phyloP scores from a whole-genome alignment of 1,140 invertebrate genomes.

The Monomorium pharaonis region DNA sequence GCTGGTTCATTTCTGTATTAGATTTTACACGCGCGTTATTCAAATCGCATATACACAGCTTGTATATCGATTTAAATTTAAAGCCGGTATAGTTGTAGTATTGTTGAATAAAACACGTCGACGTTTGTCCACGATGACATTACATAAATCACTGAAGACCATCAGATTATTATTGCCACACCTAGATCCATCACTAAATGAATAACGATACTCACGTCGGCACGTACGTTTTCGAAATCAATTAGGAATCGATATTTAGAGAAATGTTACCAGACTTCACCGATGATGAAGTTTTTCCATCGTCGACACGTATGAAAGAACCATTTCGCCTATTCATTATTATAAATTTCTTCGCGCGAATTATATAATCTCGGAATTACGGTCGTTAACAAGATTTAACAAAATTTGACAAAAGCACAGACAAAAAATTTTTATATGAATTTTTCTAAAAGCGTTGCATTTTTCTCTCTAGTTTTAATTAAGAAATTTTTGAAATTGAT shows the following conservation, averaged over 20 bases:
- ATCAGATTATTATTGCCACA: conserved; percentile 48
- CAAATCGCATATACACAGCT: neutral
- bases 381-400: neutral
- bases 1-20: neutral
- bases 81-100: neutral
- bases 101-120: neutral
- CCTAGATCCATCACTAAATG: conserved; percentile 55
- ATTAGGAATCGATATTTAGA: conserved; percentile 29
- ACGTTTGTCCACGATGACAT: neutral
- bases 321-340: neutral
- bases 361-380: conserved; percentile 8
- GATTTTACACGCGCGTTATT: neutral
- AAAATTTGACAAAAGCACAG: neutral
- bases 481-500: neutral
- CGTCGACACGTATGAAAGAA: neutral
- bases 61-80: neutral
- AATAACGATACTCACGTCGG: conserved; percentile 33
- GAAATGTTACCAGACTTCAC: neutral
- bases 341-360: neutral
- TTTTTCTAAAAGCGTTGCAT: neutral
- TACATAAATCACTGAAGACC: conserved; percentile 22
- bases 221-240: neutral
- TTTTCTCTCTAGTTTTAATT: neutral
- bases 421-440: neutral
- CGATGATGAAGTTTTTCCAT: neutral